Evolutionary conservation across 1,140 invertebrate species (phyloP).

Genomic region (Cotesia glomerata): DNA sequence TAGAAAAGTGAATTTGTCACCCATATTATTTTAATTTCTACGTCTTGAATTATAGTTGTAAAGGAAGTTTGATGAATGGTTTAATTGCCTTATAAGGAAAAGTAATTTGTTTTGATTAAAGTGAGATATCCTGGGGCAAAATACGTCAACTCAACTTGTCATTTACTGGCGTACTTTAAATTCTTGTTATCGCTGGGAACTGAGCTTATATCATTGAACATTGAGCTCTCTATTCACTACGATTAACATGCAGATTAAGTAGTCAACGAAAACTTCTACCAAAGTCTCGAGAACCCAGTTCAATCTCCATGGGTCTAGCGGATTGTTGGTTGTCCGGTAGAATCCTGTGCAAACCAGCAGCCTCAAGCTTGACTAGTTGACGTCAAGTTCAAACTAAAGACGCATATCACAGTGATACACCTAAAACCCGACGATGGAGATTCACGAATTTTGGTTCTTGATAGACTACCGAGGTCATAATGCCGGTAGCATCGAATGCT

Average conservation of each 20-base stretch:
- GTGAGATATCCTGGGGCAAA: constrained; percentile 6
- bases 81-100: background rate
- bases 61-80: background rate
- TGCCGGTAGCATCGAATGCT: constrained; percentile 5
- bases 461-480: background rate
- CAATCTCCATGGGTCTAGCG: constrained; percentile 21
- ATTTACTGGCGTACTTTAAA: background rate
- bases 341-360: background rate
- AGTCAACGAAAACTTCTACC: constrained; percentile 30
- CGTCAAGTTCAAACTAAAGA: background rate
- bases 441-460: constrained; percentile 21
- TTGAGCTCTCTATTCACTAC: background rate
- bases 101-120: constrained; percentile 52
- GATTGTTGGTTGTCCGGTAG: background rate
- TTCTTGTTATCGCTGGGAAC: background rate
- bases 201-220: background rate
- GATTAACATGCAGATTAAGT: constrained; percentile 37
- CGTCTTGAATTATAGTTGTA: no score
- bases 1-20: no score
- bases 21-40: no score
- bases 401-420: background rate
- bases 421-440: constrained; percentile 18
- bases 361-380: background rate
- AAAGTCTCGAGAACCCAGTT: constrained; percentile 13
- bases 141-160: background rate